Evolutionary conservation across 2,797 vertebrate species (phyloP), one percentile per base, ranked within the genome.

Genomic region (Lepus townsendii): DNA sequence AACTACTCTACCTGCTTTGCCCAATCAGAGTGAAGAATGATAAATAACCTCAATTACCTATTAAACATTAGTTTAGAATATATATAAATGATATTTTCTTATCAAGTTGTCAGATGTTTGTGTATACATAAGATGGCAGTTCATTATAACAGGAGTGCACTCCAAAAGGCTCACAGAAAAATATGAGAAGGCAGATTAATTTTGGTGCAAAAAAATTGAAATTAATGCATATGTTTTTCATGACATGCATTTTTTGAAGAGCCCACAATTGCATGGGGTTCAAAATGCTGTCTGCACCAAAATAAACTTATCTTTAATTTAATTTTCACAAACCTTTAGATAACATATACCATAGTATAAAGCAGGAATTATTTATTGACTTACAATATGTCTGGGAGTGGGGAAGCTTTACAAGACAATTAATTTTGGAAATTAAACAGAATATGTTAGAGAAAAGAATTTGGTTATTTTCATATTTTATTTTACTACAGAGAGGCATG

Each of bases 21-120:
- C 30, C 32, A 88, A 27, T 4, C 20, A 27, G 22, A 73, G 30
- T 32, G 19, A 4, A 65, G 27, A 94, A 83, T 47, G 22, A 54
- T 69, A 95, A 91, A 35, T 65, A 69, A 77, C 66, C 30, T 83
- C 52, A 73, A 20, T 52, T 87, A 75, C 3, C 52, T n/a, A 17
- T 22, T 26, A 62, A 50, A 11, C 19, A 93, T 71, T 93, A 19
- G 88, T 75, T 88, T 90, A 79, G 42, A 88, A 73, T 62, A 78
- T 90, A 35, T 16, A 66, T 24, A 69, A 83, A 68, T 22, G 17
- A 6, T 35, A 54, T 94, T 78, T 93, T 17, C 69, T 85, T 68
- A 89, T 83, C 38, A 77, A 65, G 47, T 54, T 27, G 1, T 20
- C 19, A 24, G 47, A 8, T 16, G 66, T 63, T 52, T 63, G 22